Evolutionary conservation across 2,888 invertebrate genomes (phyloP).

Genomic region (Bellardia bayeri): DNA sequence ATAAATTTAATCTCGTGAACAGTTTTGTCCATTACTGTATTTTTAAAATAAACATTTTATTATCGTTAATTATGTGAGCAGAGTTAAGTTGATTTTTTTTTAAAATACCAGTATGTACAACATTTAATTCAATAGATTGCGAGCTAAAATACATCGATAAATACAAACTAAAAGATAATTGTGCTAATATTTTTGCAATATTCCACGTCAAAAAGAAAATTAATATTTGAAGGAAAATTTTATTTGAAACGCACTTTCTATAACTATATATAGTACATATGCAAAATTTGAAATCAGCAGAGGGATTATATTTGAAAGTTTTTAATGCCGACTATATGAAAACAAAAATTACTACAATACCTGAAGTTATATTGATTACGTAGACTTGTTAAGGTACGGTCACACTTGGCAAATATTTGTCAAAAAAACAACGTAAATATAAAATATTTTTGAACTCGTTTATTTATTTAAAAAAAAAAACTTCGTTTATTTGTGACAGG

Average conservation of each 20-base stretch:
- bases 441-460: too few relatives aligned
- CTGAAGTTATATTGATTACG: neutral
- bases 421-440: too few relatives aligned
- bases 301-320: too few relatives aligned
- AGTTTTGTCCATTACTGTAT: neutral
- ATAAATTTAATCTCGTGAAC: too few relatives aligned
- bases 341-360: neutral
- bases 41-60: neutral
- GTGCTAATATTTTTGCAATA: neutral
- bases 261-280: too few relatives aligned
- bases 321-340: neutral
- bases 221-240: neutral
- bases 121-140: neutral
- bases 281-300: too few relatives aligned
- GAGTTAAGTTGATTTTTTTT: neutral
- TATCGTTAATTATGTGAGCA: conserved; percentile 7
- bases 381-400: conserved; percentile 30
- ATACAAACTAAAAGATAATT: neutral
- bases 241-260: neutral
- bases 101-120: neutral
- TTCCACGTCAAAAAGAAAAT: neutral
- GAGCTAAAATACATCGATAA: neutral
- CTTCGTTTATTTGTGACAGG: too few relatives aligned
- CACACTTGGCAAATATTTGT: too few relatives aligned
- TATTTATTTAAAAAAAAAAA: too few relatives aligned